Conservation (phyloP, 2,888 invertebrate genomes). For the Apodemia hepburni region DNA sequence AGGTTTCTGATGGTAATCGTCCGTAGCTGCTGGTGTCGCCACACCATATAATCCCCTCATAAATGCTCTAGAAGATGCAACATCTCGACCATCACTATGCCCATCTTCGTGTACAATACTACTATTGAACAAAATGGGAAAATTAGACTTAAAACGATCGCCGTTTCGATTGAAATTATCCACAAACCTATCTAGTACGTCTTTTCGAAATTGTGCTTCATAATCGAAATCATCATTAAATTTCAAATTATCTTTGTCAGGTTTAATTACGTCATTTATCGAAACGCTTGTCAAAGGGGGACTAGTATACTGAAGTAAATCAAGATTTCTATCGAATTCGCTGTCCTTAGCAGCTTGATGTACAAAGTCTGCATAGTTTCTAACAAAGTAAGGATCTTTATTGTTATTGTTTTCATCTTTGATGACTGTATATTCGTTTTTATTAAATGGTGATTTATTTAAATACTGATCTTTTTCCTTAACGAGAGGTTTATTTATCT, state of each 20-base stretch:
- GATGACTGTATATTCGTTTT: slow-evolving; percentile 32
- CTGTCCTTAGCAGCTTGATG: slow-evolving; percentile 45
- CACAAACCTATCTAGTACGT: slow-evolving; percentile 54
- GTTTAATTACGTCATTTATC: slow-evolving; percentile 32
- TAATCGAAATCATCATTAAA: slow-evolving; percentile 51
- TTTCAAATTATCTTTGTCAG: slow-evolving; percentile 29
- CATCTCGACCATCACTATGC: slow-evolving; percentile 38
- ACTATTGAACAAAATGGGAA: slow-evolving; percentile 61
- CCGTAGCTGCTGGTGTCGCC: slow-evolving; percentile 23
- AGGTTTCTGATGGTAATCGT: slow-evolving; percentile 25
- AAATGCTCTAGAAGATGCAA: slow-evolving; percentile 50
- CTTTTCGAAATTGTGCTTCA: slow-evolving; percentile 51
- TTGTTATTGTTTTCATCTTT: slow-evolving; percentile 43
- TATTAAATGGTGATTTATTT: slow-evolving; percentile 12
- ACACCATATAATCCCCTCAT: slow-evolving; percentile 45
- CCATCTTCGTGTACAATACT: slow-evolving; percentile 50
- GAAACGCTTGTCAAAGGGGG: slow-evolving; percentile 40
- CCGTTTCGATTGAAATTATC: slow-evolving; percentile 64
- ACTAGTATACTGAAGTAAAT: slow-evolving; percentile 39
- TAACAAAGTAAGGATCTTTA: slow-evolving; percentile 54
- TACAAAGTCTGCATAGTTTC: slow-evolving; percentile 57
- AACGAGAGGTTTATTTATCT: background rate
- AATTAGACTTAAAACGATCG: slow-evolving; percentile 56
- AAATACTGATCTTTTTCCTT: background rate
- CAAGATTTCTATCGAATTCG: slow-evolving; percentile 45